Evolutionary conservation across 2,113 vertebrate species (phyloP), one percentile per base, ranked within the genome.

Genomic region (Gasterosteus nipponicus): DNA sequence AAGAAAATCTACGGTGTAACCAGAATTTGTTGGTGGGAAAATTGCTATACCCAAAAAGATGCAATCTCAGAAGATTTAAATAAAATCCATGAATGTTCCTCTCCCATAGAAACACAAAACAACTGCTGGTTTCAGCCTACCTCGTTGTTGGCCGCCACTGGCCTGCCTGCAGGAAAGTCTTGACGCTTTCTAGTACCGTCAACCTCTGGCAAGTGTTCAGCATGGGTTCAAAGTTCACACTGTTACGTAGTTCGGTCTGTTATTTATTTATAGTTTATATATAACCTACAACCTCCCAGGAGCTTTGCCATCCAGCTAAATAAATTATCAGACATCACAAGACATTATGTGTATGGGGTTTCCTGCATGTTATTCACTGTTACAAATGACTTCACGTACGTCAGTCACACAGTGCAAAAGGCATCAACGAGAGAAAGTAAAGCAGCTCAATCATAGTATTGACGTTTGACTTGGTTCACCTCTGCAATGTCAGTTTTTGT

Each of bases 181-280:
- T 1, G 15, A 8, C 0, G 2, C 9, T 29, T 53, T 67, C 22
- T 54, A 11, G 9, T 53, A 6, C 35, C 35, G 1, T n/a, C 49
- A 22, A 38, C 35, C 8, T 66, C 0, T 0, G 19, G 16, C 29
- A 67, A 61, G 3, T 19, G 41, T 56, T 46, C 1, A 62, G 14
- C 10, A 78, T n/a, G 57, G 60, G 73, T 86, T 80, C 78, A 90
- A 80, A 77, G 75, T 1, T 80, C 70, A 77, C 12, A 26, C 15
- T 51, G 11, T 38, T 6, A n/a, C 1, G 8, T 42, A 10, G 1
- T 29, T 47, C 22, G 19, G 7, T 39, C 46, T 73, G 2, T 44
- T 3, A 16, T 62, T 57, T 41, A 59, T 41, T 5, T 33, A 33
- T 62, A 68, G 29, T 53, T 66, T 26, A 26, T 26, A 26, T 26